Conservation (phyloP, 2,113 vertebrate genomes). For the Chlorodrepanis virens region DNA sequence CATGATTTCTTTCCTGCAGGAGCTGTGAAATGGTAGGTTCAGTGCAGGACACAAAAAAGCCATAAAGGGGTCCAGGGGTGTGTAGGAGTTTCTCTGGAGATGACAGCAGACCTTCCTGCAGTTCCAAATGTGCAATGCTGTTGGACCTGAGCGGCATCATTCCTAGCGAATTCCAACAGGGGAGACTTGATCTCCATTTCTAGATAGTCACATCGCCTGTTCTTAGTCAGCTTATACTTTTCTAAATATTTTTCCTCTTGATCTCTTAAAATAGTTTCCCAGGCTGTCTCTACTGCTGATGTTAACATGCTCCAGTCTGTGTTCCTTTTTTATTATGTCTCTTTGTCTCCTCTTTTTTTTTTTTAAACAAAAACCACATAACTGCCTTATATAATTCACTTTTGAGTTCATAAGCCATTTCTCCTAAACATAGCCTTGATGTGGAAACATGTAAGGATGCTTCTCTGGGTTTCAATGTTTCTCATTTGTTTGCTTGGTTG, state of each 20-base stretch:
- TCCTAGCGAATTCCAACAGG: not conserved
- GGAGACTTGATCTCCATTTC: slow-evolving; percentile 16
- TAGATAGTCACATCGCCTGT: slow-evolving; percentile 8
- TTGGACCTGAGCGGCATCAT: not conserved
- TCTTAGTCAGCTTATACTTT: slow-evolving; percentile 43
- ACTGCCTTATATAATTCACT: not conserved
- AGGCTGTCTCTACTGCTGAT: slow-evolving; percentile 33
- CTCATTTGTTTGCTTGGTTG: not conserved
- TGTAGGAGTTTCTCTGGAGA: not conserved
- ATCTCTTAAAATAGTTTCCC: slow-evolving; percentile 50
- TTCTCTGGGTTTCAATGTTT: not conserved
- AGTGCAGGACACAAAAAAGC: not conserved
- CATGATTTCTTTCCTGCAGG: slow-evolving; percentile 5
- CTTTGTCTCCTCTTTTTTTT: not conserved
- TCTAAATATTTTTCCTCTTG: slow-evolving; percentile 46
- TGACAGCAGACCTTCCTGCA: not conserved
- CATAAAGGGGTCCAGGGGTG: not conserved
- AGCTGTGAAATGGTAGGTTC: not conserved
- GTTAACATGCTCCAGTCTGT: slow-evolving; percentile 32
- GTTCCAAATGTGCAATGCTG: not conserved
- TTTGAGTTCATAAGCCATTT: not conserved
- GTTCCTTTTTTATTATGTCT: slow-evolving; percentile 22
- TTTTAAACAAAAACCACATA: not conserved
- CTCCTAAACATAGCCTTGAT: not conserved
- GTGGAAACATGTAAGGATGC: not conserved